Conservation (phyloP, 2,113 vertebrate species). For the Bos indicus region DNA sequence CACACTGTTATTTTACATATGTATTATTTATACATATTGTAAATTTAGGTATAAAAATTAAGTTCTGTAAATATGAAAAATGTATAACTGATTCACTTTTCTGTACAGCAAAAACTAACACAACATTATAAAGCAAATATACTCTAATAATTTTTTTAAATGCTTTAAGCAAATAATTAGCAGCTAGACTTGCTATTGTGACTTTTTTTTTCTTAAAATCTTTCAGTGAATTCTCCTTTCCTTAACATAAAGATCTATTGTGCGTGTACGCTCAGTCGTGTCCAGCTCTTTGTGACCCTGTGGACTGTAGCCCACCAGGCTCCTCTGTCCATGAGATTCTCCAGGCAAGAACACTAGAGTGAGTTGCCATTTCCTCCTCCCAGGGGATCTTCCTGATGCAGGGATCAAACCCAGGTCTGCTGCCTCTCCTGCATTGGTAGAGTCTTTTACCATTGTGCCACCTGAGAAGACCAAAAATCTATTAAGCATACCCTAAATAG, state of each 20-base stretch:
- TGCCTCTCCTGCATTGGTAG: background rate
- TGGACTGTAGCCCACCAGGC: background rate
- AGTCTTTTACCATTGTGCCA: background rate
- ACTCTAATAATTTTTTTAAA: background rate
- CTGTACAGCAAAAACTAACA: background rate
- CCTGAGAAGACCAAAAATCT: background rate
- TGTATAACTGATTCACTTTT: background rate
- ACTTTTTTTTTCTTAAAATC: background rate
- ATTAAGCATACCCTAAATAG: background rate
- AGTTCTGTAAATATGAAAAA: background rate
- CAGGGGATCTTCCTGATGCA: background rate
- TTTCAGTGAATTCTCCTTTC: background rate
- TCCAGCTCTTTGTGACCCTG: background rate
- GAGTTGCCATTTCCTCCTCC: background rate
- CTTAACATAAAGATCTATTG: background rate
- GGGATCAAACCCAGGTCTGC: background rate
- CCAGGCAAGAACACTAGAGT: background rate
- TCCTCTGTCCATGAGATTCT: background rate
- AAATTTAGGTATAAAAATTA: background rate
- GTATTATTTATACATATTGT: background rate
- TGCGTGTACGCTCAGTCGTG: rapidly evolving
- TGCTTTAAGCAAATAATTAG: background rate
- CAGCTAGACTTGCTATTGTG: background rate
- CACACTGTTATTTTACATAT: background rate
- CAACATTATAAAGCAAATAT: background rate